Conservation (phyloP, 2,797 vertebrate genomes). For the Sebastiscus albofasciatus region DNA sequence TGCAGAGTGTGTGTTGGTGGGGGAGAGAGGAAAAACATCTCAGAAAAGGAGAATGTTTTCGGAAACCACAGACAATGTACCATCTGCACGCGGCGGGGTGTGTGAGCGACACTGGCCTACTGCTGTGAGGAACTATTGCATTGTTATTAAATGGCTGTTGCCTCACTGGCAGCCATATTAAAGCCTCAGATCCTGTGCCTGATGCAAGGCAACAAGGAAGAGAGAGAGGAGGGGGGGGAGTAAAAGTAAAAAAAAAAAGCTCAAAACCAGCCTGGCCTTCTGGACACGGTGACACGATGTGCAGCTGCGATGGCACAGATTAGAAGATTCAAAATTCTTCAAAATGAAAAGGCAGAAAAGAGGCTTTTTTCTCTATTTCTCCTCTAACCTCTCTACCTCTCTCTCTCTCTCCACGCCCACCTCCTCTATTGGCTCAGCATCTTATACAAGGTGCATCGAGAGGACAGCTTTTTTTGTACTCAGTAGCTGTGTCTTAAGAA, state of each 20-base stretch:
- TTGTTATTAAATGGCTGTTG: constrained; percentile 85
- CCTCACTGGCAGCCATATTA: constrained; percentile 82
- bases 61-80: constrained; percentile 81
- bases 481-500: constrained; percentile 42
- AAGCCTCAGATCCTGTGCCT: constrained; percentile 76
- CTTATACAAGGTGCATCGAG: constrained; percentile 53
- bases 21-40: constrained; percentile 48
- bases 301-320: constrained; percentile 68
- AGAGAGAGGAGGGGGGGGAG: constrained; percentile 2
- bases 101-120: constrained; percentile 76
- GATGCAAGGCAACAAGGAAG: constrained; percentile 64
- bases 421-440: constrained; percentile 54
- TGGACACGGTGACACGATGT: constrained; percentile 65
- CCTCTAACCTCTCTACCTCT: constrained; percentile 35
- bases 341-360: constrained; percentile 42
- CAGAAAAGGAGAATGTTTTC: constrained; percentile 72
- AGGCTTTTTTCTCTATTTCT: neutral
- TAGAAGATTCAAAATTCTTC: constrained; percentile 60
- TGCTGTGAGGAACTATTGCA: constrained; percentile 84
- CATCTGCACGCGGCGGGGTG: constrained; percentile 84
- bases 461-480: constrained; percentile 50
- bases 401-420: constrained; percentile 36
- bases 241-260: neutral
- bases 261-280: constrained; percentile 58
- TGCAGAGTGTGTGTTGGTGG: constrained; percentile 23